A percentile compares a stretch with the other conserved stretches of the same genome.
phyloP scores from a whole-genome alignment of 2,113 vertebrate genomes.

The Macquaria ambigua region DNA sequence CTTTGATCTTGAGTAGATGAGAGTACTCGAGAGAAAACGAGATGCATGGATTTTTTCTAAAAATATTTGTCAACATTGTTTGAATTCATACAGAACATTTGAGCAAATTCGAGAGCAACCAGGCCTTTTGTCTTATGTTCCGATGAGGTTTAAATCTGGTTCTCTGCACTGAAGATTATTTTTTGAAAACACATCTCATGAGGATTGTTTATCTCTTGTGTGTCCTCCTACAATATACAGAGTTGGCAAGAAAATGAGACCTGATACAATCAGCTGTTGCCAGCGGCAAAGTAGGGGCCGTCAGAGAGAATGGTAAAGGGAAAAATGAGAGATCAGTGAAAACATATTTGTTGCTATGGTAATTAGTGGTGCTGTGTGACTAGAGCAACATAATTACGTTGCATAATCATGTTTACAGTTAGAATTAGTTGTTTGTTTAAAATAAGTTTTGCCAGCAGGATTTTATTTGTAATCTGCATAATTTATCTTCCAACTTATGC shows the following conservation, averaged over 20 bases:
- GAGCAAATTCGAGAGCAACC: constrained; percentile 17
- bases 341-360: constrained; percentile 76
- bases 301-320: constrained; percentile 47
- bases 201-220: constrained; percentile 59
- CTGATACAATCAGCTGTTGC: constrained; percentile 69
- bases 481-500: constrained; percentile 69
- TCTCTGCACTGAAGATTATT: constrained; percentile 41
- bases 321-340: constrained; percentile 54
- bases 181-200: constrained; percentile 49
- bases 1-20: constrained; percentile 23
- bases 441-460: constrained; percentile 79
- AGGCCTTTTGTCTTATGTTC: constrained; percentile 1
- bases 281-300: constrained; percentile 50
- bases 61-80: neutral
- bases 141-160: constrained; percentile 24
- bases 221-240: constrained; percentile 49
- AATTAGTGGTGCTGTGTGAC: constrained; percentile 81
- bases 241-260: constrained; percentile 64
- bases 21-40: constrained; percentile 4
- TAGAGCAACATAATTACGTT: constrained; percentile 76
- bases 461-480: constrained; percentile 79
- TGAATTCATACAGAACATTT: constrained; percentile 1
- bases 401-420: constrained; percentile 83
- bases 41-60: neutral
- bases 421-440: constrained; percentile 83